Percentiles rank a stretch among this genome's conserved stretches.
Conservation (phyloP, 2,113 vertebrate genomes). For the Piaya cayana region DNA sequence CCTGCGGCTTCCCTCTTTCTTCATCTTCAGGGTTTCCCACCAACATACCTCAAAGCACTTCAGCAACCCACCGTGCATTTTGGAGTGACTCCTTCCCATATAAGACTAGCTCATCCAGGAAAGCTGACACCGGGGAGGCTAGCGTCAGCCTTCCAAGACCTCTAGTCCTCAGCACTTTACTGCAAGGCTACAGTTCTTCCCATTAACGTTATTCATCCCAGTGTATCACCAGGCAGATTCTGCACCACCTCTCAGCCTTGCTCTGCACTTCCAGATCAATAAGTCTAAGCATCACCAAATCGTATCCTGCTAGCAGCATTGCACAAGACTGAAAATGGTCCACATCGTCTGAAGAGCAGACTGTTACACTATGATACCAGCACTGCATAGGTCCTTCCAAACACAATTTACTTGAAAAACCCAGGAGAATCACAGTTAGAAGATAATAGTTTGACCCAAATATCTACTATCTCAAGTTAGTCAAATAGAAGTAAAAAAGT, state of each 20-base stretch:
- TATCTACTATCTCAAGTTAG: not conserved
- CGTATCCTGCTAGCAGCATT: not conserved
- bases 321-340: not conserved
- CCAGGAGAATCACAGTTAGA: not conserved
- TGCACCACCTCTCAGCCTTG: not conserved
- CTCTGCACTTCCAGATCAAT: not conserved
- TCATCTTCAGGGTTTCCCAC: not conserved
- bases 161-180: not conserved
- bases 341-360: not conserved
- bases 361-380: not conserved
- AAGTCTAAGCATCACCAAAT: not conserved
- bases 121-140: not conserved
- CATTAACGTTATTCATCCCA: not conserved
- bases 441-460: not conserved
- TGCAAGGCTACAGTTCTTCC: not conserved
- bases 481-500: not conserved
- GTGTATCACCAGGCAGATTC: not conserved
- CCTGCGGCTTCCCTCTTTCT: not conserved
- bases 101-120: not conserved
- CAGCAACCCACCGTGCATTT: not conserved
- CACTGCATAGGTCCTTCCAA: not conserved
- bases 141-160: not conserved
- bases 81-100: not conserved
- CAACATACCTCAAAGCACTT: not conserved
- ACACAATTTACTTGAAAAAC: not conserved